phyloP scores from a whole-genome alignment of 2,888 invertebrate species.

The Dendrolimus pini region DNA sequence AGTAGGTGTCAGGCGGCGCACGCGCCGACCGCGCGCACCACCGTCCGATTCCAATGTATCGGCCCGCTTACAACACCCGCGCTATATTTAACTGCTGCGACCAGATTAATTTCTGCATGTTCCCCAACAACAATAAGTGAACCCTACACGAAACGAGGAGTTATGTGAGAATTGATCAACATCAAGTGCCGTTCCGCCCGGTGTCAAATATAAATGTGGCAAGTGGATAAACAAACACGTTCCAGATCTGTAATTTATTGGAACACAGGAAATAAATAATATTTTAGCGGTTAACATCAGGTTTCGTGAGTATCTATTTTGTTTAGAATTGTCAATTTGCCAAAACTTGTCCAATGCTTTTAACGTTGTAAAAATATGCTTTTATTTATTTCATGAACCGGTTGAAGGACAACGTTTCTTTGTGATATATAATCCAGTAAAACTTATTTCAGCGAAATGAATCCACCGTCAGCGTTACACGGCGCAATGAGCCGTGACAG shows the following conservation, averaged over 20 bases:
- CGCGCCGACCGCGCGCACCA: constrained; percentile 63
- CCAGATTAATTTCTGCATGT: constrained; percentile 66
- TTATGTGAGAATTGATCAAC: constrained; percentile 52
- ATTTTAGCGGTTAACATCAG: constrained; percentile 37
- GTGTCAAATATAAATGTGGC: constrained; percentile 40
- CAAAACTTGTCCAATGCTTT: constrained; percentile 42
- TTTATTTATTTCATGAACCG: constrained; percentile 30
- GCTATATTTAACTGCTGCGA: constrained; percentile 72
- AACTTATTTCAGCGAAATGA: constrained; percentile 66
- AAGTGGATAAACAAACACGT: constrained; percentile 38
- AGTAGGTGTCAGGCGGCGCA: constrained; percentile 71
- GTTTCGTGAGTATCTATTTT: constrained; percentile 67
- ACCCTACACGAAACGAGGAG: constrained; percentile 36
- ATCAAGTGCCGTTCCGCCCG: constrained; percentile 32
- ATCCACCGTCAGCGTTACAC: constrained; percentile 91
- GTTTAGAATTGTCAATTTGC: constrained; percentile 62
- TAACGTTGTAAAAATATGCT: constrained; percentile 27
- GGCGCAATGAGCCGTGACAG: constrained; percentile 95
- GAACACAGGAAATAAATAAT: constrained; percentile 50
- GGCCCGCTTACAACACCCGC: constrained; percentile 55
- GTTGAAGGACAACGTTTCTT: constrained; percentile 14
- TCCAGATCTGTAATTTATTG: constrained; percentile 19
- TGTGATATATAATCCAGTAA: constrained; percentile 28
- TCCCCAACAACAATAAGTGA: constrained; percentile 58
- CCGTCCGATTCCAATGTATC: constrained; percentile 51